Percentiles rank a stretch among this genome's conserved stretches.
phyloP scores from a whole-genome alignment of 2,797 vertebrate species.

The Acrocephalus scirpaceus region DNA sequence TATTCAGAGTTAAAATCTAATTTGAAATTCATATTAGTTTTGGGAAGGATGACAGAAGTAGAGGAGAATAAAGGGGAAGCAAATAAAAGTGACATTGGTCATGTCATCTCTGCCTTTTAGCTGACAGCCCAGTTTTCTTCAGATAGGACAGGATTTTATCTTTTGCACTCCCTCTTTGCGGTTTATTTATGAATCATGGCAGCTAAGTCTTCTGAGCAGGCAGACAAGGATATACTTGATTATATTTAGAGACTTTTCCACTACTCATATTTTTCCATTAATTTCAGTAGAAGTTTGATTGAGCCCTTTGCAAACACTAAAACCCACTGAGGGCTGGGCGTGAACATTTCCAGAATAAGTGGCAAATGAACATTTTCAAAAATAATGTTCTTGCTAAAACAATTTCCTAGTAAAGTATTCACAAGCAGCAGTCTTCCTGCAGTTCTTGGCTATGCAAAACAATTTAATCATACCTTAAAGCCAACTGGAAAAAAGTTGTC shows the following conservation, averaged over 20 bases:
- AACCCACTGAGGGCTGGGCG: conserved; percentile 41
- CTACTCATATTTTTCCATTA: conserved; percentile 50
- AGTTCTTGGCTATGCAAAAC: conserved; percentile 41
- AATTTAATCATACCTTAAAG: conserved; percentile 44
- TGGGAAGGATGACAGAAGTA: neutral
- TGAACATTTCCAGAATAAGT: conserved; percentile 47
- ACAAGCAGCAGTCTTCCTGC: conserved; percentile 18
- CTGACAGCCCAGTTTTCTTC: neutral
- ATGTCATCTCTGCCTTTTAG: neutral
- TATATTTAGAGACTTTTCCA: conserved; percentile 46
- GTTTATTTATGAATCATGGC: neutral
- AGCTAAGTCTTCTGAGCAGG: neutral
- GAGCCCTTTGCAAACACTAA: conserved; percentile 25
- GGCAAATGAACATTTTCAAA: conserved; percentile 36
- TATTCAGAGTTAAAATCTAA: conserved; percentile 47
- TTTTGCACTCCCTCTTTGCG: neutral
- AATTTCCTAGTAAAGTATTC: conserved; percentile 52
- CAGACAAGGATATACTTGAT: neutral
- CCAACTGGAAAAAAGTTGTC: conserved; percentile 14
- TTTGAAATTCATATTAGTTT: conserved; percentile 24
- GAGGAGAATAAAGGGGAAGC: neutral
- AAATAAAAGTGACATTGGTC: neutral
- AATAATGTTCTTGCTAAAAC: conserved; percentile 30
- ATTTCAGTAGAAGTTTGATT: conserved; percentile 23
- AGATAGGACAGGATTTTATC: neutral